Evolutionary conservation across 2,113 vertebrate genomes (phyloP).

Genomic region (Prolemur simus): DNA sequence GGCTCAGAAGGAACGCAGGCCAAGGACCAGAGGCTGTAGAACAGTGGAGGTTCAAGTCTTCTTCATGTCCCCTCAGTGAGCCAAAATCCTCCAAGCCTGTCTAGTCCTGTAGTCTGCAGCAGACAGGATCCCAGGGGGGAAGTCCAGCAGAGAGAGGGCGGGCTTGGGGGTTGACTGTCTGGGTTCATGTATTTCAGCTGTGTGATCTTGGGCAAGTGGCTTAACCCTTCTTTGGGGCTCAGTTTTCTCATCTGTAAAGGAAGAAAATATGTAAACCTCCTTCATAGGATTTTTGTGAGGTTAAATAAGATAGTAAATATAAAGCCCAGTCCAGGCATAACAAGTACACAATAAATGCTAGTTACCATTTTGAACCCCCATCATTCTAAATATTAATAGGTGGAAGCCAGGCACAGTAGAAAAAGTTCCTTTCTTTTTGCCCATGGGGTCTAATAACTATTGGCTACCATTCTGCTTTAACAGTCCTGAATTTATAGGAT

Average conservation of each 20-base stretch:
- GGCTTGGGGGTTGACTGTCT: rapidly evolving
- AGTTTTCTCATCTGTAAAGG: background rate
- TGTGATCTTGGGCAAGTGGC: background rate
- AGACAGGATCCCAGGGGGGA: background rate
- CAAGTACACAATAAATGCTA: background rate
- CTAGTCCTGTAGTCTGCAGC: background rate
- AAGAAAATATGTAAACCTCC: background rate
- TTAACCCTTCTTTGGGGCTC: background rate
- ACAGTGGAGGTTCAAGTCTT: background rate
- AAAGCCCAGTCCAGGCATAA: background rate
- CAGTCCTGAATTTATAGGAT: background rate
- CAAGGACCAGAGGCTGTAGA: background rate
- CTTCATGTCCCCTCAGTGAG: too few species aligned
- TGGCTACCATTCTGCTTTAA: background rate
- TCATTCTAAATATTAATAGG: background rate
- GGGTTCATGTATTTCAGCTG: background rate
- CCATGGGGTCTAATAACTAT: background rate
- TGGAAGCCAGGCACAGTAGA: background rate
- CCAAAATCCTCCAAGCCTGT: background rate
- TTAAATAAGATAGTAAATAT: background rate
- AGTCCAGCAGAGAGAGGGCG: background rate
- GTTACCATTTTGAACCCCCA: background rate
- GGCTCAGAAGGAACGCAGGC: background rate
- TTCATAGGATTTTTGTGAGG: background rate
- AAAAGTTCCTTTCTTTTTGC: background rate